phyloP scores from a whole-genome alignment of 2,113 vertebrate species.

The Aviceda subcristata region DNA sequence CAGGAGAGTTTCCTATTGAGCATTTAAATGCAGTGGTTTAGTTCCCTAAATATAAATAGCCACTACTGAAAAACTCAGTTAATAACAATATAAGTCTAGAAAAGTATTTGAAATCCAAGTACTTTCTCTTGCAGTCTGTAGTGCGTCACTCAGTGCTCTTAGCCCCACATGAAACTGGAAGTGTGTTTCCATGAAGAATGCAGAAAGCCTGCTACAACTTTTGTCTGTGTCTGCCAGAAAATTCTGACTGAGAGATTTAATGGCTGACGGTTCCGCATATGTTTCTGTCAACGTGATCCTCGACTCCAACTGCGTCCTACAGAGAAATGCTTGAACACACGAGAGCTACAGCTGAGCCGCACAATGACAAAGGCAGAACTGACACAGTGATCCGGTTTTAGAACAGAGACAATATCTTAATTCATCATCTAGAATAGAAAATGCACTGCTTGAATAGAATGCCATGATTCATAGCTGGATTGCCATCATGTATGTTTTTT shows the following conservation, averaged over 20 bases:
- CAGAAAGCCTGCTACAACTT: neutral
- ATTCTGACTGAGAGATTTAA: conserved; percentile 45
- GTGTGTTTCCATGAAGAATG: neutral
- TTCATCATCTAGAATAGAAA: conserved; percentile 1
- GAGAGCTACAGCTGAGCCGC: conserved; percentile 46
- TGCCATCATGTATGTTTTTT: neutral
- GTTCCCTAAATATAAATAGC: neutral
- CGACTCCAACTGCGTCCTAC: conserved; percentile 35
- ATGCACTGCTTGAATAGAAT: neutral
- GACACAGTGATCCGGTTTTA: conserved; percentile 43
- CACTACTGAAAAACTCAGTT: neutral
- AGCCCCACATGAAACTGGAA: neutral
- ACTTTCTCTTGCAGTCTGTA: neutral
- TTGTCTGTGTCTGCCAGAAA: conserved; percentile 13
- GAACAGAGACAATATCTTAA: conserved; percentile 30
- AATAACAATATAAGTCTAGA: neutral
- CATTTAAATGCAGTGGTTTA: neutral
- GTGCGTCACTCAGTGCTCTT: neutral
- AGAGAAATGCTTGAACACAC: conserved; percentile 30
- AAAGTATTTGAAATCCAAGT: neutral
- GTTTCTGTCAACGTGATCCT: conserved; percentile 56
- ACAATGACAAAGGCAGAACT: conserved; percentile 13
- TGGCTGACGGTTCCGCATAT: conserved; percentile 31
- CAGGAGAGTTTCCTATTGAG: neutral
- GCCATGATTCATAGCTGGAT: neutral